Base-by-base conservation (phyloP, 2,797 vertebrate species). In the Etheostoma nigrum region DNA sequence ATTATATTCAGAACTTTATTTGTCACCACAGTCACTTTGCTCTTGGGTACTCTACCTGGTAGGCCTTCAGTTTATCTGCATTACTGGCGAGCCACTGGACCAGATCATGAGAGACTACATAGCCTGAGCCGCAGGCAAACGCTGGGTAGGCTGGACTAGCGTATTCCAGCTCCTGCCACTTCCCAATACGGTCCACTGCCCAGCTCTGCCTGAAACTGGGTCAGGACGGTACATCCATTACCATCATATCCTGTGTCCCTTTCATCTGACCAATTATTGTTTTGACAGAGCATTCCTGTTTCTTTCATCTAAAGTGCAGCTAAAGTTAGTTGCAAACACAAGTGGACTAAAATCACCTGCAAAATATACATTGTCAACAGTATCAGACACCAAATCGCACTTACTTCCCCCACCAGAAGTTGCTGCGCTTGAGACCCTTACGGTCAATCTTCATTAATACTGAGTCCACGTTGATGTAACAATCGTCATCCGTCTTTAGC, bases 381-480 rank as follows among this genome's bases (percentile, higher is more conserved):
- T 47, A 54, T 23, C 18, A 1, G 44, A 75, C 49, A 66, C 25
- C 18, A 42, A 21, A 51, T 5, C 57, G 23, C 67, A 97, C 98
- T 97, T 87, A 99, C 98, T 99, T 99, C 82, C 98, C 98, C 98
- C 98, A 99, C 98, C 98, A 99, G 81, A 97, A 94, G 81, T 97
- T 96, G 69, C 95, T 95, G 75, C 93, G 95, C 59, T 94, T 94
- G 82, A 99, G 82, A 72, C 91, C 93, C 90, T 95, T 96, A 67
- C 92, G 95, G 88, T 92, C 92, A 72, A 97, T 96, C 90, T 97
- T 97, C 90, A 95, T 94, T 90, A 99, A 95, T 16, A 98, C 94
- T 0, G 96, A 94, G 81, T 99, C 97, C 79, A 98, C 85, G 78
- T 99, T 96, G 76, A 99, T 93, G 86, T 97, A 99, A 88, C 98